Conservation (phyloP, 1,140 invertebrate genomes). For the Leptinotarsa texana region DNA sequence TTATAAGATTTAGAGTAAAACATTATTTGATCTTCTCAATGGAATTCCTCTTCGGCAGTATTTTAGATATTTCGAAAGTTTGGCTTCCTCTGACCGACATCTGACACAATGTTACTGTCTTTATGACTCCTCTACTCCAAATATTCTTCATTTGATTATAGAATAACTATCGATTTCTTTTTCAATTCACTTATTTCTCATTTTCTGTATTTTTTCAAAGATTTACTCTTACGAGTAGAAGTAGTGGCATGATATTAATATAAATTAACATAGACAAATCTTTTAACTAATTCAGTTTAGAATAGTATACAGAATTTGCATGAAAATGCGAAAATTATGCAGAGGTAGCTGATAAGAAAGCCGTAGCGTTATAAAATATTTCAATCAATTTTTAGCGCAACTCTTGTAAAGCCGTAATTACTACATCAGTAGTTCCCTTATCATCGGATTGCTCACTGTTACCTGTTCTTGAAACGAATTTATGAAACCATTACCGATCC, state of each 20-base stretch:
- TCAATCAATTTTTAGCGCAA: conserved; percentile 2
- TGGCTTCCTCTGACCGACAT: too few relatives aligned
- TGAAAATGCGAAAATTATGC: neutral
- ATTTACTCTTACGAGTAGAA: neutral
- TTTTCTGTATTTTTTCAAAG: neutral
- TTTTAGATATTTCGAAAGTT: too few relatives aligned
- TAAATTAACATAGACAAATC: neutral
- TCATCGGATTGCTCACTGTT: conserved; percentile 1
- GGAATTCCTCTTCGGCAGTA: too few relatives aligned
- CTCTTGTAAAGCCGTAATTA: neutral
- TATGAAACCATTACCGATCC: neutral
- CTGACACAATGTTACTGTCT: too few relatives aligned
- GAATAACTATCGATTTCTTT: too few relatives aligned
- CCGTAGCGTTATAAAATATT: neutral
- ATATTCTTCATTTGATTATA: too few relatives aligned
- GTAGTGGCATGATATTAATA: neutral
- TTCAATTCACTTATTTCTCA: neutral
- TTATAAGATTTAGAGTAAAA: too few relatives aligned
- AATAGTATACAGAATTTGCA: neutral
- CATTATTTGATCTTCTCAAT: too few relatives aligned
- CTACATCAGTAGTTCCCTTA: conserved; percentile 5
- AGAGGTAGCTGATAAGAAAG: conserved; percentile 2
- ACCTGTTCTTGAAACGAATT: conserved; percentile 6
- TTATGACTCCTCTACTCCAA: too few relatives aligned
- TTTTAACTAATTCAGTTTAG: neutral